These are phyloP conservation scores for Chamaea fasciata DNA, from an alignment of 2,113 vertebrate genomes.

Conservation along the genomic window DNA sequence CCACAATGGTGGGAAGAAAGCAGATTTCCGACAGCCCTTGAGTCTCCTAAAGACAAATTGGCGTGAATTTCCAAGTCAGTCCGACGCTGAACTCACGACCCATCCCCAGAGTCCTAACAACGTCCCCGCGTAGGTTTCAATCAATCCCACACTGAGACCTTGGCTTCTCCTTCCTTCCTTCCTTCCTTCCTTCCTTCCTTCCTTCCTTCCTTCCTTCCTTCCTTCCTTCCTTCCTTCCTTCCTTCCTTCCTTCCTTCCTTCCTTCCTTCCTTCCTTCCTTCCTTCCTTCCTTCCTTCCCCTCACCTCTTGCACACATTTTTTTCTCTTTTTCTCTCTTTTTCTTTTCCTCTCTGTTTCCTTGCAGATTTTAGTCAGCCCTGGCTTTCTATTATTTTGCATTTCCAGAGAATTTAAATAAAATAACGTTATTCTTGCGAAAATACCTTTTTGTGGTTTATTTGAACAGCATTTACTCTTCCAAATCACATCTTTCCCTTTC, in stretches of 20 bases:
- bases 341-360: not conserved
- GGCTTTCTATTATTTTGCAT: not conserved
- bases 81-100: not conserved
- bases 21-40: not conserved
- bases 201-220: not conserved
- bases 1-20: not conserved
- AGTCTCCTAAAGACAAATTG: not conserved
- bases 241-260: not conserved
- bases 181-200: not conserved
- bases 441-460: not conserved
- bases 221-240: not conserved
- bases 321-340: not conserved
- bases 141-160: not conserved
- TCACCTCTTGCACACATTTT: fast-evolving
- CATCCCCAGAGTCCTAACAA: not conserved
- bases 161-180: not conserved
- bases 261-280: no score
- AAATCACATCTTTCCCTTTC: not conserved
- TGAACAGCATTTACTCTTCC: not conserved
- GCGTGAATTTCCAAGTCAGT: not conserved
- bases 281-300: not conserved
- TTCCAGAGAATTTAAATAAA: not conserved
- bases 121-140: not conserved
- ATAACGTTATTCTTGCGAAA: not conserved
- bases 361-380: not conserved